These are phyloP conservation scores for Apis laboriosa DNA, from an alignment of 1,140 invertebrate species.

Conservation along the genomic window DNA sequence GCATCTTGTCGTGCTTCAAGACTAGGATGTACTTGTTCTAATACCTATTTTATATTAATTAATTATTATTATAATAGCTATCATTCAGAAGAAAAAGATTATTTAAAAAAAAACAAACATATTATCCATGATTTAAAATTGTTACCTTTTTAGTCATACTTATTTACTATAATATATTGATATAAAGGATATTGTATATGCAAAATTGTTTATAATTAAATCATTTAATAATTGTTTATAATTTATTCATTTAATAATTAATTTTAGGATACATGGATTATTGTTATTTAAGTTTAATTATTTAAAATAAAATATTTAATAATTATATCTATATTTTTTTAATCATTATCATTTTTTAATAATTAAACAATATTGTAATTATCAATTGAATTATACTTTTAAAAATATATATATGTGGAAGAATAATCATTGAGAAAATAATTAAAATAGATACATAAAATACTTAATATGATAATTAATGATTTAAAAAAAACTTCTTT, in stretches of 20 bases:
- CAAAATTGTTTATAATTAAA: neutral
- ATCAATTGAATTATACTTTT: too few relatives aligned
- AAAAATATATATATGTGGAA: too few relatives aligned
- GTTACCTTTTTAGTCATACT: neutral
- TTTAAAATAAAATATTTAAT: too few relatives aligned
- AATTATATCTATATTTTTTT: too few relatives aligned
- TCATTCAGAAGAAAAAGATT: neutral
- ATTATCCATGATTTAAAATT: neutral
- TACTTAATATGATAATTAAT: neutral
- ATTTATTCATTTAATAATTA: too few relatives aligned
- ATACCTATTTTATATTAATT: constrained; percentile 83
- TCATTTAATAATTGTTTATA: neutral
- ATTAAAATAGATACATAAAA: neutral
- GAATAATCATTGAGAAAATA: too few relatives aligned
- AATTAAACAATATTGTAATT: too few relatives aligned
- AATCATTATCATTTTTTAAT: too few relatives aligned
- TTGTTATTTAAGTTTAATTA: too few relatives aligned
- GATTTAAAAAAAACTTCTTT: neutral
- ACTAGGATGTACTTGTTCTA: constrained; percentile 94
- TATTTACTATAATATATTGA: neutral
- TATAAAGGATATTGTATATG: neutral
- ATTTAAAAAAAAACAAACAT: neutral
- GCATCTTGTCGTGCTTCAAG: constrained; percentile 94
- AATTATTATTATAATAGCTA: neutral
- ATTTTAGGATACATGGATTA: too few relatives aligned